Conservation (phyloP, 2,797 vertebrate genomes). For the Amphiprion clarkii region DNA sequence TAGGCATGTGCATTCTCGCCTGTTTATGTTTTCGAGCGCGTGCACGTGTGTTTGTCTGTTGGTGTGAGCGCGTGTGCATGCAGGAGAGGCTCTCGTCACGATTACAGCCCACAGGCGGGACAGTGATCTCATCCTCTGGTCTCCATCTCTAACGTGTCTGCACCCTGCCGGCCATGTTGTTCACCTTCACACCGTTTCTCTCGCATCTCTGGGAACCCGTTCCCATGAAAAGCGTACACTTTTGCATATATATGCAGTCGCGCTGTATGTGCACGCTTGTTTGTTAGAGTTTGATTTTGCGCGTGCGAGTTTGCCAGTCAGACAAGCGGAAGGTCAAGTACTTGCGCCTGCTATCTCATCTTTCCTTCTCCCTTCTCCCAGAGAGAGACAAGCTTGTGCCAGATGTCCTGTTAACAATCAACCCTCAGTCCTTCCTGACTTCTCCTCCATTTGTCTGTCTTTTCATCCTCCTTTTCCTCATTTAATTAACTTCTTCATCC, state of each 20-base stretch:
- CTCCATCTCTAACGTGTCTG: conserved; percentile 63
- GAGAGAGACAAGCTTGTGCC: conserved; percentile 68
- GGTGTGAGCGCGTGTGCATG: not conserved
- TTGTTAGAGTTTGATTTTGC: conserved; percentile 48
- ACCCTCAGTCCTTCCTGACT: conserved; percentile 67
- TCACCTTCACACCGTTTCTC: conserved; percentile 68
- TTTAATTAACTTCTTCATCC: conserved; percentile 75
- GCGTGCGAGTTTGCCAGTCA: conserved; percentile 57
- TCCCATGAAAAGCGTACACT: conserved; percentile 24
- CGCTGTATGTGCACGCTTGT: conserved; percentile 27
- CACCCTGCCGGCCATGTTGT: conserved; percentile 68
- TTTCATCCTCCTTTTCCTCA: conserved; percentile 53
- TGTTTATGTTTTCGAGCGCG: conserved; percentile 33
- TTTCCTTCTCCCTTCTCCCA: conserved; percentile 48
- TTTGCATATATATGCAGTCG: conserved; percentile 61
- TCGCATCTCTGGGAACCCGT: conserved; percentile 49
- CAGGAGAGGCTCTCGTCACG: conserved; percentile 29
- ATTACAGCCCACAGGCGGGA: conserved; percentile 59
- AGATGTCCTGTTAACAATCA: conserved; percentile 81
- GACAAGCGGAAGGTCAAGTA: conserved; percentile 78
- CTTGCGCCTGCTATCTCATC: conserved; percentile 55
- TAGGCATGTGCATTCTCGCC: conserved; percentile 15
- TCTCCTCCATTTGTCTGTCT: conserved; percentile 55
- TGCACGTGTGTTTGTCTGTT: conserved; percentile 4
- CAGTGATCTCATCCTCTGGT: conserved; percentile 69